Percentiles rank a stretch among this genome's conserved stretches.
Conservation (phyloP, 2,113 vertebrate species). For the Anolis carolinensis region DNA sequence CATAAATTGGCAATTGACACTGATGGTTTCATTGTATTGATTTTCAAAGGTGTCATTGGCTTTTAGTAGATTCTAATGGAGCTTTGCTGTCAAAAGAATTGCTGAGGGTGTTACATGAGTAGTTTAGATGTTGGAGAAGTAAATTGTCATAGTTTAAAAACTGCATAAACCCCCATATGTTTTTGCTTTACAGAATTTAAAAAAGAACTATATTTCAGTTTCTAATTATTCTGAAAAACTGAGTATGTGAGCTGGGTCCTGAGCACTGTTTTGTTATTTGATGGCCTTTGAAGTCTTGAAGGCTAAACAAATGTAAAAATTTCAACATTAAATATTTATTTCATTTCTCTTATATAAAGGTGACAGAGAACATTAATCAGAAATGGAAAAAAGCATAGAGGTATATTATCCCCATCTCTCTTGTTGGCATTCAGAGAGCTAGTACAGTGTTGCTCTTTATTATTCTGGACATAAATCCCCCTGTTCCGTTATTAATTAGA, state of each 20-base stretch:
- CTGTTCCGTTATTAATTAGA: slow-evolving; percentile 17
- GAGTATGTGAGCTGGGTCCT: not conserved
- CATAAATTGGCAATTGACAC: not conserved
- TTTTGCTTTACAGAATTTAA: not conserved
- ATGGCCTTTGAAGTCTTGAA: not conserved
- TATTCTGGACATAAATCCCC: slow-evolving; percentile 10
- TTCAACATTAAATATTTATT: not conserved
- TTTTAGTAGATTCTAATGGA: not conserved
- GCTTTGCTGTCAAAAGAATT: not conserved
- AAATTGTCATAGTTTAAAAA: not conserved
- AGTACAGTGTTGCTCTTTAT: slow-evolving; percentile 6
- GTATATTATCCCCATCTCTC: not conserved
- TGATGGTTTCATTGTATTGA: not conserved
- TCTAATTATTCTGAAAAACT: not conserved
- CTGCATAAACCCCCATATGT: not conserved
- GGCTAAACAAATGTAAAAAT: not conserved
- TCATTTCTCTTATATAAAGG: not conserved
- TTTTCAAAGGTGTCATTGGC: not conserved
- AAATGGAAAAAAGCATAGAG: not conserved
- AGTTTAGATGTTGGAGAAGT: not conserved
- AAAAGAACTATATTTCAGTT: not conserved
- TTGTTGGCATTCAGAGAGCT: not conserved
- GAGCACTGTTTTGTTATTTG: not conserved
- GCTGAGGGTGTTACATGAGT: not conserved
- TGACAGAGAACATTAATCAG: not conserved